Conservation (phyloP, 2,113 vertebrate genomes). For the Propithecus coquereli region DNA sequence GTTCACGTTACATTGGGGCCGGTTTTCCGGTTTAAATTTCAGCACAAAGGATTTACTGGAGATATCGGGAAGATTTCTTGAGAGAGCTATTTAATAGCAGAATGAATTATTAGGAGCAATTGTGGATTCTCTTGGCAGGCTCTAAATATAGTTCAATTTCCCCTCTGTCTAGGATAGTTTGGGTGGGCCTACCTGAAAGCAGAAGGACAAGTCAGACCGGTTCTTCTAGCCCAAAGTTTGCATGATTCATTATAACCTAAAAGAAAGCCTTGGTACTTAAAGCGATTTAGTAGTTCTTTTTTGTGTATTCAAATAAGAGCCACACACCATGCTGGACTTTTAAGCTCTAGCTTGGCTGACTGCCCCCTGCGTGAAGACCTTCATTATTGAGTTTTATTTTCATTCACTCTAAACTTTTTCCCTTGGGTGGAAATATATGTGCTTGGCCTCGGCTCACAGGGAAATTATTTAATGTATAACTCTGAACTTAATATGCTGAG, state of each 20-base stretch:
- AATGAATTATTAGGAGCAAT: constrained; percentile 63
- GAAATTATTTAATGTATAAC: constrained; percentile 65
- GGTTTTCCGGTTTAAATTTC: constrained; percentile 61
- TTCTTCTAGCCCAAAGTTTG: not conserved
- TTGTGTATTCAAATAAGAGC: not conserved
- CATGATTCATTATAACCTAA: constrained; percentile 14
- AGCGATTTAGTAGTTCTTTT: not conserved
- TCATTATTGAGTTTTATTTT: constrained; percentile 63
- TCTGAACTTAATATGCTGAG: constrained; percentile 55
- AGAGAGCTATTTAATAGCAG: constrained; percentile 54
- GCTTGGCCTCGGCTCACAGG: constrained; percentile 34
- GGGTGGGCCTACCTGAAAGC: constrained; percentile 11
- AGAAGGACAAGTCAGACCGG: not conserved
- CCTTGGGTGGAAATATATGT: constrained; percentile 51
- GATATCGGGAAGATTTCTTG: constrained; percentile 58
- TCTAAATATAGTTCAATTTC: constrained; percentile 2
- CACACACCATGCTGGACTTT: constrained; percentile 36
- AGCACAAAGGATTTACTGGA: constrained; percentile 62
- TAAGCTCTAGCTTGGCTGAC: constrained; percentile 27
- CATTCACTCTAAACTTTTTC: constrained; percentile 55
- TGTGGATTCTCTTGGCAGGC: constrained; percentile 50
- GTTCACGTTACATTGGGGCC: constrained; percentile 48
- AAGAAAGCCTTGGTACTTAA: not conserved
- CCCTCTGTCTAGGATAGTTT: not conserved
- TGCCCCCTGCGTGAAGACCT: constrained; percentile 37